Evolutionary conservation across 2,113 vertebrate genomes (phyloP).

Genomic region (Nothoprocta pentlandii): DNA sequence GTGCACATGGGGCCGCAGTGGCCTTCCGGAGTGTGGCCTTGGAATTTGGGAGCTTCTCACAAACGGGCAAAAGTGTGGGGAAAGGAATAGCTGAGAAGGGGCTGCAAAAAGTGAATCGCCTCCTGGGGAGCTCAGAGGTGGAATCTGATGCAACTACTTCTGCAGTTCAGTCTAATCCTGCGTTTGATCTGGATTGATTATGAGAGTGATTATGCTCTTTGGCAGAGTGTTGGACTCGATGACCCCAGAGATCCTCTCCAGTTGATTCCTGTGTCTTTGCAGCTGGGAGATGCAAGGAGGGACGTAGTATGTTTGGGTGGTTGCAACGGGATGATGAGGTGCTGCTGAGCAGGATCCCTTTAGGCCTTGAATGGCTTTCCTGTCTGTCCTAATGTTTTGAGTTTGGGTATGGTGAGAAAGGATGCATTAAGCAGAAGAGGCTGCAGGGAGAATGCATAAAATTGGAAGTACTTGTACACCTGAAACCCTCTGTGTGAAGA

Average conservation of each 20-base stretch:
- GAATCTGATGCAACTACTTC: constrained; percentile 23
- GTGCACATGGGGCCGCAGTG: fast-evolving
- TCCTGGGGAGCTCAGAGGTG: background rate
- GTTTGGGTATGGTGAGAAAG: background rate
- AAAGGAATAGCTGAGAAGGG: background rate
- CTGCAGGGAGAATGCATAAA: background rate
- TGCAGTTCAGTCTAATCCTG: constrained; percentile 8
- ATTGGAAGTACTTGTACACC: background rate
- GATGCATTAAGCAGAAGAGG: background rate
- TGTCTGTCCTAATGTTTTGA: background rate
- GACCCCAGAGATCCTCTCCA: constrained; percentile 4
- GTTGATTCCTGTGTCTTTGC: background rate
- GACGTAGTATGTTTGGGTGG: no score
- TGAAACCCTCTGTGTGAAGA: background rate
- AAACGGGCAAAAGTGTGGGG: background rate
- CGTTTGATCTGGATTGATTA: constrained; percentile 22
- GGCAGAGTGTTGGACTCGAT: constrained; percentile 17
- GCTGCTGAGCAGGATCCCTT: background rate
- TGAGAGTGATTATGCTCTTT: background rate
- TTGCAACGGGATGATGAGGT: background rate
- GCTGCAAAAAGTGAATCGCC: background rate
- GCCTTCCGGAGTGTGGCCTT: fast-evolving
- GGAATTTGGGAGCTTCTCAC: background rate
- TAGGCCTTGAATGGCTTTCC: background rate
- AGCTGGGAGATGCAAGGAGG: constrained; percentile 10